Evolutionary conservation across 2,888 invertebrate species (phyloP).

Genomic region (Lithophane semibrunnea): DNA sequence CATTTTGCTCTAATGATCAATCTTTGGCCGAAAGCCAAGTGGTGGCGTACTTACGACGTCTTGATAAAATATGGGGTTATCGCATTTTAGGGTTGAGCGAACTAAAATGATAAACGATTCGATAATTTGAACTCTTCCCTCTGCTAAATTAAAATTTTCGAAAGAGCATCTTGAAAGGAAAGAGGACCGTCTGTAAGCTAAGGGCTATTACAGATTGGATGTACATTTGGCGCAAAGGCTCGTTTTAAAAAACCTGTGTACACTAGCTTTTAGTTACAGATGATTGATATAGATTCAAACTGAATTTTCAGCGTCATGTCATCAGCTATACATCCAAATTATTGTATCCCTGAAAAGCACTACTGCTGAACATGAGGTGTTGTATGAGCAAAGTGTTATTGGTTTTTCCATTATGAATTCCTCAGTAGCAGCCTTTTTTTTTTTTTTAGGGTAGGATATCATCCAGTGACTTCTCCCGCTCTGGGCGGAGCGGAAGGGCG

Average conservation of each 20-base stretch:
- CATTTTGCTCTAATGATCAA: slow-evolving; percentile 80
- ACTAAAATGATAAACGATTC: slow-evolving; percentile 56
- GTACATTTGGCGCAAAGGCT: not conserved
- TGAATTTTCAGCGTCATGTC: not conserved
- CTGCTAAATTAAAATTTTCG: not conserved
- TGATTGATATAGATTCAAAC: too few species aligned
- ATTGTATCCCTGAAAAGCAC: not conserved
- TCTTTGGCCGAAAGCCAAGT: slow-evolving; percentile 81
- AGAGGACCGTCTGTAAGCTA: not conserved
- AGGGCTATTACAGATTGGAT: not conserved
- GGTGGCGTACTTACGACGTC: slow-evolving; percentile 40
- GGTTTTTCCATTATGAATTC: too few species aligned
- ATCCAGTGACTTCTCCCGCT: too few species aligned
- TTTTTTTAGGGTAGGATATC: too few species aligned
- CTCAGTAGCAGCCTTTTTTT: too few species aligned
- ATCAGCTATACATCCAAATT: not conserved
- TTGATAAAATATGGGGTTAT: slow-evolving; percentile 64
- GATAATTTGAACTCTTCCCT: slow-evolving; percentile 10
- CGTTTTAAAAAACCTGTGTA: not conserved
- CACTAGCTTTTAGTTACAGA: not conserved
- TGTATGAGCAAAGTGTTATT: too few species aligned
- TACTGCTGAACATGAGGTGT: too few species aligned
- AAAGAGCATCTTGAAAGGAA: not conserved
- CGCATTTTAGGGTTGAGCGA: slow-evolving; percentile 54
- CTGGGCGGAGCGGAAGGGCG: too few species aligned